phyloP scores from a whole-genome alignment of 2,888 invertebrate species.

The Coecobrya sp. region DNA sequence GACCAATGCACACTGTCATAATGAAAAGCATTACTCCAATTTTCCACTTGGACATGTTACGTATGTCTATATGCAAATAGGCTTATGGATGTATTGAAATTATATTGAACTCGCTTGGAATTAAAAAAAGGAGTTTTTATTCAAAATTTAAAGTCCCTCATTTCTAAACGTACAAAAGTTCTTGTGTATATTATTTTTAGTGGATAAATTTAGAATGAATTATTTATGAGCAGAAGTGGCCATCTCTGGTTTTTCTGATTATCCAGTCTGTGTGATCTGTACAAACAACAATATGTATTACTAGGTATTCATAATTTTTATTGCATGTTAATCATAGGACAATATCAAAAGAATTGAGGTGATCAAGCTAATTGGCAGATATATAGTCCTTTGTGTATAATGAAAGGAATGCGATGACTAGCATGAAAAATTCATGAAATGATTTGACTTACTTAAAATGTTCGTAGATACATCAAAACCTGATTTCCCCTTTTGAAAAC shows the following conservation, averaged over 20 bases:
- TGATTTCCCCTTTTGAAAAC: conserved; percentile 65
- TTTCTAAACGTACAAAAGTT: not conserved
- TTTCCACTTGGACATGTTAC: not conserved
- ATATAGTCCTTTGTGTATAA: not conserved
- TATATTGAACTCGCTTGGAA: not conserved
- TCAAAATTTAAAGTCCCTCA: not conserved
- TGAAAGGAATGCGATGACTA: not conserved
- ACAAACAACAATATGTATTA: not conserved
- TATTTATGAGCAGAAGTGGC: conserved; percentile 70
- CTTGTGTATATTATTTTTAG: not conserved
- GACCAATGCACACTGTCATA: not conserved
- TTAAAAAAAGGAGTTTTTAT: not conserved
- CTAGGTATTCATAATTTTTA: not conserved
- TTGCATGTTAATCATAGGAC: conserved; percentile 1
- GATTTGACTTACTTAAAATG: conserved; percentile 56
- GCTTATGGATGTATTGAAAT: no score
- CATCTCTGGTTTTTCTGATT: conserved; percentile 65
- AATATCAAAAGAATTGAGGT: conserved; percentile 18
- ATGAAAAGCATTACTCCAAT: not conserved
- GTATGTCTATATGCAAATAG: not conserved
- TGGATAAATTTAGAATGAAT: not conserved
- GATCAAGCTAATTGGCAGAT: not conserved
- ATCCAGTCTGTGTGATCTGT: conserved; percentile 70
- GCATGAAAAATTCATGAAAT: conserved; percentile 75
- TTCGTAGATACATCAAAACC: conserved; percentile 73